phyloP scores from a whole-genome alignment of 2,113 vertebrate species.

The Isurus oxyrinchus region DNA sequence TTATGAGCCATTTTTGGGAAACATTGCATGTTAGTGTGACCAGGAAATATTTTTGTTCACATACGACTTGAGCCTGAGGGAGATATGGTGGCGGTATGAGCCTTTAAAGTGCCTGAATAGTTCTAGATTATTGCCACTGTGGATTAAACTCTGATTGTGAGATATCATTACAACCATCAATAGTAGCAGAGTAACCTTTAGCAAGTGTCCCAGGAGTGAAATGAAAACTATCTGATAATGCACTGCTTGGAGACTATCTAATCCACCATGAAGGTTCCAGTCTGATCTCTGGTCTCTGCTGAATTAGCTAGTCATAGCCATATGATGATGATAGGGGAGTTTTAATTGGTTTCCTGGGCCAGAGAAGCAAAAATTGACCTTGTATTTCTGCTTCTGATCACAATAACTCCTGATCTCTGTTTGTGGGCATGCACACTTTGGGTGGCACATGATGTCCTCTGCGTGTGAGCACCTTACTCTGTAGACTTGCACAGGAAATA shows the following conservation, averaged over 20 bases:
- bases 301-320: neutral
- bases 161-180: neutral
- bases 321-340: neutral
- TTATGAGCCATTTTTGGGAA: neutral
- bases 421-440: neutral
- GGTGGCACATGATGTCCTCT: neutral
- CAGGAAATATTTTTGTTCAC: neutral
- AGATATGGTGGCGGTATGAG: neutral
- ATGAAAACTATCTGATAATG: neutral
- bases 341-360: neutral
- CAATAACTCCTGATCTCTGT: neutral
- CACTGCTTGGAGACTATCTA: neutral
- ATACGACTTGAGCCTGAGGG: neutral
- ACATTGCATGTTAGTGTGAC: neutral
- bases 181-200: neutral
- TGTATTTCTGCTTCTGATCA: neutral
- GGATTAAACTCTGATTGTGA: conserved; percentile 3
- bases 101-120: neutral
- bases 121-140: neutral
- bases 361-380: neutral
- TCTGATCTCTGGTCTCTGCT: neutral
- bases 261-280: neutral
- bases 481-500: neutral
- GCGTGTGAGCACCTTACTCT: neutral
- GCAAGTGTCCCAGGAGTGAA: neutral